Evolutionary conservation across 2,113 vertebrate genomes (phyloP).

Genomic region (Campylomormyrus numenius): DNA sequence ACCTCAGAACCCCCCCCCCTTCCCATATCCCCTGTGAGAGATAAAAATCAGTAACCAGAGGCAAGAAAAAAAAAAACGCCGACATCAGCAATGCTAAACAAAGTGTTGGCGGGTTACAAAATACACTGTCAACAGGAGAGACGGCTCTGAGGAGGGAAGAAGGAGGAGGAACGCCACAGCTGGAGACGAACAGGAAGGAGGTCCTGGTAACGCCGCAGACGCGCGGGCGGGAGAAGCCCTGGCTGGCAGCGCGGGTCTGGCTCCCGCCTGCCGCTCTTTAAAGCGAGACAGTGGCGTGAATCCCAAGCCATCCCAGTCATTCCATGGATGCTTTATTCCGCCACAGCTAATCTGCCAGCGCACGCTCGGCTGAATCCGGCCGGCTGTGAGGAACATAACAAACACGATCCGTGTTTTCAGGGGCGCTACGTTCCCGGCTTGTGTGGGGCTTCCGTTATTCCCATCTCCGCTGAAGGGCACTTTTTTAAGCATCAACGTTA

Average conservation of each 20-base stretch:
- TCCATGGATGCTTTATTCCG: background rate
- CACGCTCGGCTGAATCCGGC: background rate
- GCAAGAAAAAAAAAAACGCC: background rate
- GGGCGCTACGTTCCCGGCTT: background rate
- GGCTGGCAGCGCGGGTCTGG: background rate
- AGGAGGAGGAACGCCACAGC: background rate
- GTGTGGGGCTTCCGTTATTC: background rate
- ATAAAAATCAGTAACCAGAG: background rate
- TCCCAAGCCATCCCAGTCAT: background rate
- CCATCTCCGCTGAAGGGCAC: background rate
- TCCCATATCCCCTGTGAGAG: background rate
- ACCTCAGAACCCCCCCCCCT: too few species aligned
- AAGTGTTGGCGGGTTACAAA: background rate
- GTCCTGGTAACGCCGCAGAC: background rate
- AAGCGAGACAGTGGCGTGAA: conserved; percentile 13
- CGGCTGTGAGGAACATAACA: background rate
- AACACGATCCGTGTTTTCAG: background rate
- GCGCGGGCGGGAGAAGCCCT: background rate
- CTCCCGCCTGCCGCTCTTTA: conserved; percentile 6
- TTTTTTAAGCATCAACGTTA: background rate
- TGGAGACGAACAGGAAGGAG: conserved; percentile 13
- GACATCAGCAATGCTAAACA: conserved; percentile 11
- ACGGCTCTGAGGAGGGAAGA: background rate
- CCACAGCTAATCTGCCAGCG: background rate
- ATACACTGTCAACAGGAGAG: conserved; percentile 10